These are phyloP conservation scores for Tapirus indicus DNA, from an alignment of 2,797 vertebrate genomes.

Conservation along the genomic window DNA sequence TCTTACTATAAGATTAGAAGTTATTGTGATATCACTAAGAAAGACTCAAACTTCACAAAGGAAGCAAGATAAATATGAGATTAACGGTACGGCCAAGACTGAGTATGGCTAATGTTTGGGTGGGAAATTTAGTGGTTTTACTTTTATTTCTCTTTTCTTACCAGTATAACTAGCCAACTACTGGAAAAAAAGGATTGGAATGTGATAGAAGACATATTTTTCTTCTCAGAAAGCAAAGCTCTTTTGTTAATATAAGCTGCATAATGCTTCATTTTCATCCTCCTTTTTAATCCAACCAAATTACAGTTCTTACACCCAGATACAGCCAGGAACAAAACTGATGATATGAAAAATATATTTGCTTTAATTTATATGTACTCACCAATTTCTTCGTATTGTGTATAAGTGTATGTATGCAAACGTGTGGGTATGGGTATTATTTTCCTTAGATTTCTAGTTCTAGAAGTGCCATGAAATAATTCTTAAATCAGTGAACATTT, in stretches of 20 bases:
- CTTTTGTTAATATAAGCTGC: not conserved
- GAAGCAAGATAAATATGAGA: not conserved
- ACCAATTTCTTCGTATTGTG: not conserved
- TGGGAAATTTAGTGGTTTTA: not conserved
- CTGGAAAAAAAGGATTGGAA: not conserved
- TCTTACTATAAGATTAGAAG: not conserved
- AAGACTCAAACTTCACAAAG: not conserved
- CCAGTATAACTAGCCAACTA: not conserved
- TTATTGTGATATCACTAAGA: not conserved
- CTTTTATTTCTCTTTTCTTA: not conserved
- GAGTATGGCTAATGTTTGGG: not conserved
- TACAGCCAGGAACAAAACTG: not conserved
- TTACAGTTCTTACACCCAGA: not conserved
- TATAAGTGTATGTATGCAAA: not conserved
- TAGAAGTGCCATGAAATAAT: not conserved
- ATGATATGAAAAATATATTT: not conserved
- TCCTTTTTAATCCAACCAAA: not conserved
- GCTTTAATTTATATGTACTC: not conserved
- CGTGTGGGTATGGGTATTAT: rapidly evolving
- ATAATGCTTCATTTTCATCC: not conserved
- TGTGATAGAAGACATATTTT: not conserved
- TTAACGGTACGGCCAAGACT: not conserved
- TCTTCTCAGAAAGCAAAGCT: not conserved
- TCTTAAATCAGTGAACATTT: not conserved
- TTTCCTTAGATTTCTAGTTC: conserved; percentile 6